phyloP scores from a whole-genome alignment of 2,888 invertebrate species.

The Tryphoninae sp. region DNA sequence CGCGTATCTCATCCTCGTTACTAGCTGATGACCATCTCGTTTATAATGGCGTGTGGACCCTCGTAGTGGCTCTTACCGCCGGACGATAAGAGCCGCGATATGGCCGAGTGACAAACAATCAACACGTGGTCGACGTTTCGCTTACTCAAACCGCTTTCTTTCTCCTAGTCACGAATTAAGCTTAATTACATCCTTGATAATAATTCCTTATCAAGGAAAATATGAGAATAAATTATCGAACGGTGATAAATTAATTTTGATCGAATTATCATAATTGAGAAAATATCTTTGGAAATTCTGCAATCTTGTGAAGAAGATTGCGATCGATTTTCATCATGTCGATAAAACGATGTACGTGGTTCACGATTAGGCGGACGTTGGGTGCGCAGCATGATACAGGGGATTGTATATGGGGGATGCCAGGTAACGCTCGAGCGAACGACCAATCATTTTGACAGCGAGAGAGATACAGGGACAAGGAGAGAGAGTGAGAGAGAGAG shows the following conservation, averaged over 20 bases:
- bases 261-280: background rate
- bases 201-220: background rate
- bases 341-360: constrained; percentile 15
- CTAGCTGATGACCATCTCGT: constrained; percentile 30
- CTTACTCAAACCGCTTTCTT: constrained; percentile 3
- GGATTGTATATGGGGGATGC: constrained; percentile 38
- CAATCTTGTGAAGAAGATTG: constrained; percentile 25
- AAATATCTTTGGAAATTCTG: background rate
- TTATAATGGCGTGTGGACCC: constrained; percentile 12
- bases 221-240: background rate
- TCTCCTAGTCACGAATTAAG: background rate
- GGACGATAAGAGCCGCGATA: constrained; percentile 45
- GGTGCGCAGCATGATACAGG: constrained; percentile 45
- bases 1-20: constrained; percentile 48
- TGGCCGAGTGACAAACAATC: constrained; percentile 36
- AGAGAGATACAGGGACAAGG: background rate
- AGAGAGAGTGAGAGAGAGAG: constrained; percentile 25
- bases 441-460: constrained; percentile 53
- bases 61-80: background rate
- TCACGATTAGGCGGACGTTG: constrained; percentile 13
- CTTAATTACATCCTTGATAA: background rate
- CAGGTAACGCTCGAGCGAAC: constrained; percentile 42
- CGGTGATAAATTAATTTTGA: background rate
- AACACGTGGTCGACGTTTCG: constrained; percentile 27
- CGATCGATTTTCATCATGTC: constrained; percentile 27